A percentile compares a stretch with the other conserved stretches of the same genome.
These are phyloP conservation scores for Lordiphosa stackelbergi DNA, from an alignment of 1,140 invertebrate genomes.

Conservation along the genomic window DNA sequence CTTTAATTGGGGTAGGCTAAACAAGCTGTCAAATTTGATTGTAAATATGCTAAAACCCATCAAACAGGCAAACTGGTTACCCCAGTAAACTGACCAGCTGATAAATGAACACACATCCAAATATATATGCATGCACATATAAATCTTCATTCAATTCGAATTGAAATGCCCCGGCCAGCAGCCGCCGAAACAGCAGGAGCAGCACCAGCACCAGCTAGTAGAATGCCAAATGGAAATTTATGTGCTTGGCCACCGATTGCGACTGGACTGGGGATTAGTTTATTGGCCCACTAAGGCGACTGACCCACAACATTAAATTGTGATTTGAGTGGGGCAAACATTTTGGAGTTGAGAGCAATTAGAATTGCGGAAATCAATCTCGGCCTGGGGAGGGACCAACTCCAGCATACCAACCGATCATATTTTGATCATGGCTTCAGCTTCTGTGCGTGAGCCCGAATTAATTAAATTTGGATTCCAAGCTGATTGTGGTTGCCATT, in stretches of 20 bases:
- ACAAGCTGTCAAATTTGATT: conserved; percentile 55
- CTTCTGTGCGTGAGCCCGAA: conserved; percentile 51
- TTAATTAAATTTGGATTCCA: conserved; percentile 59
- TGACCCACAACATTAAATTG: conserved; percentile 74
- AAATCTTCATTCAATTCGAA: conserved; percentile 49
- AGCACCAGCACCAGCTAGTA: conserved; percentile 12
- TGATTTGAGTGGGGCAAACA: conserved; percentile 32
- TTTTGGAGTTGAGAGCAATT: background rate
- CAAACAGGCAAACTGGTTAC: conserved; percentile 35
- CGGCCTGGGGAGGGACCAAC: background rate
- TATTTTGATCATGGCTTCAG: conserved; percentile 6
- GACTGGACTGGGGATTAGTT: conserved; percentile 23
- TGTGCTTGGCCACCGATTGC: conserved; percentile 47
- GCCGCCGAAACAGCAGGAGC: conserved; percentile 30
- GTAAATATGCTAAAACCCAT: conserved; percentile 40
- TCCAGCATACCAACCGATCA: conserved; percentile 22
- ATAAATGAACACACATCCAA: conserved; percentile 45
- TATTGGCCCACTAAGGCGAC: conserved; percentile 68
- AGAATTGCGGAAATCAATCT: no score
- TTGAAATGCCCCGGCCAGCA: conserved; percentile 22
- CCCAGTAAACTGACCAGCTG: conserved; percentile 17
- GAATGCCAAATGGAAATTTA: conserved; percentile 66
- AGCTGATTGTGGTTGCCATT: conserved; percentile 39
- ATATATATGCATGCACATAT: conserved; percentile 45
- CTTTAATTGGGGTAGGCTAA: conserved; percentile 8